phyloP scores from a whole-genome alignment of 2,113 vertebrate genomes.

The Tyrannus savana region DNA sequence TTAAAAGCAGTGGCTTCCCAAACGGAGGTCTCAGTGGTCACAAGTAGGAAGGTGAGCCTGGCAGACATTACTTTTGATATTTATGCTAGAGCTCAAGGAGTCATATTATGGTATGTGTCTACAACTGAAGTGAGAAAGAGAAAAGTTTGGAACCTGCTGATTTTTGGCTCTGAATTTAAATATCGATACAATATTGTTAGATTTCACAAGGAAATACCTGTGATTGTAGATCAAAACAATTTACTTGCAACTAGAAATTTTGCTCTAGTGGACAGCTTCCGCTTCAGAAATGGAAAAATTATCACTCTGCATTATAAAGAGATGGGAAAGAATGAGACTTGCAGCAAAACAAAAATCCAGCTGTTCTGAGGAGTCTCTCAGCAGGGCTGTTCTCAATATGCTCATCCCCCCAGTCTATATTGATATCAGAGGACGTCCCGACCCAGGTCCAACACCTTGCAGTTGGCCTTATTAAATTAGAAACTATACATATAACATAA shows the following conservation, averaged over 20 bases:
- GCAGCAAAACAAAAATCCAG: background rate
- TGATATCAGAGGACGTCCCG: background rate
- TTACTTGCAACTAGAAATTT: background rate
- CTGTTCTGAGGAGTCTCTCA: background rate
- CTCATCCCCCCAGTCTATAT: background rate
- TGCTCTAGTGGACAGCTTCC: background rate
- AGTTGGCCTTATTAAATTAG: background rate
- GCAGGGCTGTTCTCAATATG: background rate
- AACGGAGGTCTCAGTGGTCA: background rate
- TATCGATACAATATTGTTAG: background rate
- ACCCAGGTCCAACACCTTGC: background rate
- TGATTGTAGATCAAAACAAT: background rate
- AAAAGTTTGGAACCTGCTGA: background rate
- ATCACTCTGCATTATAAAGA: background rate
- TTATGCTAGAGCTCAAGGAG: background rate
- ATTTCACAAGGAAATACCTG: background rate
- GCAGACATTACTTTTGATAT: background rate
- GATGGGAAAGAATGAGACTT: background rate
- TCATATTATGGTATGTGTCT: background rate
- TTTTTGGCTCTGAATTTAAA: background rate
- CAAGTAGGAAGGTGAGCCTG: background rate
- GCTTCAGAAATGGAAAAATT: background rate
- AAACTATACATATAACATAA: background rate
- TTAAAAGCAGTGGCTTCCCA: background rate
- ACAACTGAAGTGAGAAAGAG: background rate